phyloP scores from a whole-genome alignment of 2,888 invertebrate species.

The Amitus sp. region DNA sequence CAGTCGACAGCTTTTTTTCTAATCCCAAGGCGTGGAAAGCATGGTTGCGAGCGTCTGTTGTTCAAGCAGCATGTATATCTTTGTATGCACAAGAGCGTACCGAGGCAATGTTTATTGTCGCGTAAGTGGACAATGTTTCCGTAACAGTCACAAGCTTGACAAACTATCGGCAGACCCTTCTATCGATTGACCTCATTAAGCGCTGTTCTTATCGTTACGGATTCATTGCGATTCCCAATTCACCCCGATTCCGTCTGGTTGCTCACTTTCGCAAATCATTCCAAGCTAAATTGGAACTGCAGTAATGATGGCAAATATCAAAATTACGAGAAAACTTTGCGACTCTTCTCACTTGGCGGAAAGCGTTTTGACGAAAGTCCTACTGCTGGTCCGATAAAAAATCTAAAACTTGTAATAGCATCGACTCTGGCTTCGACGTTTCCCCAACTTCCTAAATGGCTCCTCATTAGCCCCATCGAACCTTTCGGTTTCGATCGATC shows the following conservation, averaged over 20 bases:
- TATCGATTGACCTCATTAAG: constrained; percentile 26
- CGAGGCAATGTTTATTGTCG: constrained; percentile 52
- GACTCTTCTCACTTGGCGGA: no score
- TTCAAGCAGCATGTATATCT: constrained; percentile 31
- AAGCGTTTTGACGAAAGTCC: neutral
- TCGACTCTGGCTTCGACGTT: neutral
- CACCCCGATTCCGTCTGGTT: neutral
- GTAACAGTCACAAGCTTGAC: constrained; percentile 37
- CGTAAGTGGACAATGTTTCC: constrained; percentile 50
- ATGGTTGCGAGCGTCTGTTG: constrained; percentile 34
- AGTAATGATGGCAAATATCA: no score
- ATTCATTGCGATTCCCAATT: constrained; percentile 11
- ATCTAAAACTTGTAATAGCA: neutral
- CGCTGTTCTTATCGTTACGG: constrained; percentile 20
- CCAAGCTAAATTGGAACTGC: neutral
- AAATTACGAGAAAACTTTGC: no score
- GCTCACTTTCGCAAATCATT: constrained; percentile 1
- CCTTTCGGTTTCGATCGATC: neutral
- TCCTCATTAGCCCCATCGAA: neutral
- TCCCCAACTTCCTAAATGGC: neutral
- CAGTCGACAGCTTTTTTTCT: constrained; percentile 36
- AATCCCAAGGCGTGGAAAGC: constrained; percentile 33
- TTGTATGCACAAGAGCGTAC: constrained; percentile 46
- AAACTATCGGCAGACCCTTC: constrained; percentile 22
- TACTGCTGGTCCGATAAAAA: neutral